Evolutionary conservation across 2,113 vertebrate species (phyloP), one percentile per base, ranked within the genome.

Genomic region (Hyperoodon ampullatus): DNA sequence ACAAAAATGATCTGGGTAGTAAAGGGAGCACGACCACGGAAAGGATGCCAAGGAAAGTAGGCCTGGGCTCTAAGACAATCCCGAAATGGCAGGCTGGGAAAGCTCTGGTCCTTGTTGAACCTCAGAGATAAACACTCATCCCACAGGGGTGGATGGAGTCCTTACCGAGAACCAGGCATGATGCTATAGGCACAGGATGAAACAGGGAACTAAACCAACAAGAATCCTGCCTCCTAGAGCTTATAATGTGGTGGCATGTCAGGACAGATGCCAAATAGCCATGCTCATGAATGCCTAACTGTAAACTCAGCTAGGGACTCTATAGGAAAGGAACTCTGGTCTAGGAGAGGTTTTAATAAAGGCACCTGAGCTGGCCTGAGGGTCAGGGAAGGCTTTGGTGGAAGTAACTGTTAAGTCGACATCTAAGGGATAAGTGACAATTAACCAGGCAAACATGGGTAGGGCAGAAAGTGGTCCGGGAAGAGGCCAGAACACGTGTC

Each of bases 1-100:
- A 2, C 24, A 10, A 26, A 61, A 42, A 75, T 7, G 18, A 44
- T 0, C 68, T 0, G 9, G 6, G 11, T 0, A 0, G 14, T 11
- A 1, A 24, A 35, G 28, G 9, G 30, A 35, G 2, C 12, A 5
- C 5, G 8, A n/a, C 82, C 55, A 78, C 71, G 44, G 55, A 71
- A 92, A 74, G 10, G 33, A 63, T 58, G 39, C 28, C 11, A 33
- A 35, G 81, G 70, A 75, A 75, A 55, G 61, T 2, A 24, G 77
- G 11, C 90, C 44, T 1, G 2, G 14, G 8, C 39, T 30, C 68
- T 50, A 24, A 74, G 74, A 55, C 33, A 33, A 60, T 28, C 42
- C 30, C 15, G 5, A 87, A 28, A 89, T 10, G 72, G 68, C 58
- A 50, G 61, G 39, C n/a, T 21, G 19, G 72, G 24, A 50, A 61